A percentile compares a stretch with the other conserved stretches of the same genome.
phyloP scores from a whole-genome alignment of 2,797 vertebrate genomes.

The Urosaurus nigricauda region DNA sequence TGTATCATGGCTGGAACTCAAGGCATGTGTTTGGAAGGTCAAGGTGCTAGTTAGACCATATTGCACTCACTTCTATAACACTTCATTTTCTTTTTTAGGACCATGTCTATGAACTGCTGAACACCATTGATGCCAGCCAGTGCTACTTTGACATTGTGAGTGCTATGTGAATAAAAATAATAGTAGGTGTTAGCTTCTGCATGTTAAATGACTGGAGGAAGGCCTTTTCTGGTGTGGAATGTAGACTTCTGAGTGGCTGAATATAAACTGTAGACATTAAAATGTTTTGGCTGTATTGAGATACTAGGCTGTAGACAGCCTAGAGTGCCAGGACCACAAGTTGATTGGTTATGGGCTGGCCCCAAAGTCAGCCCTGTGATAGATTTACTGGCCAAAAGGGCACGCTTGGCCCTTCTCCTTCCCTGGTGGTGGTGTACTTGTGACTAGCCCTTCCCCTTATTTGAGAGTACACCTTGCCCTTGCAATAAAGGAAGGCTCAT shows the following conservation, averaged over 20 bases:
- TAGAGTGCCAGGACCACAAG: background rate
- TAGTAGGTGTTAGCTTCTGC: background rate
- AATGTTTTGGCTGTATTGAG: background rate
- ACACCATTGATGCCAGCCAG: conserved; percentile 92
- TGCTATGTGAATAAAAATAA: background rate
- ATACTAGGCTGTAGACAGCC: background rate
- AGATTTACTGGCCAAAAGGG: no score
- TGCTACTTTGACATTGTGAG: conserved; percentile 95
- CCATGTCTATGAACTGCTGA: conserved; percentile 94
- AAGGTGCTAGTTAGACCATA: no score
- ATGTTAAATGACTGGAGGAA: background rate
- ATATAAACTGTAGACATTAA: background rate
- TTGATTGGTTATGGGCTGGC: no score
- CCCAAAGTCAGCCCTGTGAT: no score
- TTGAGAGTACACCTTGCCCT: no score
- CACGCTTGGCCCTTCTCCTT: no score
- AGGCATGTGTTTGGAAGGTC: background rate
- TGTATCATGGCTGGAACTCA: background rate
- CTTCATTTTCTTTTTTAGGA: conserved; percentile 80
- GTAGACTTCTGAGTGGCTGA: background rate
- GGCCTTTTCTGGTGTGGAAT: background rate
- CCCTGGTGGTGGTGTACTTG: no score
- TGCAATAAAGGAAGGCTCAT: no score
- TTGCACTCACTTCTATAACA: background rate
- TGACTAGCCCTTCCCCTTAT: no score